Percentiles rank a stretch among this genome's conserved stretches.
Evolutionary conservation across 2,797 vertebrate genomes (phyloP).

Genomic region (Phyllotis vaccarum): DNA sequence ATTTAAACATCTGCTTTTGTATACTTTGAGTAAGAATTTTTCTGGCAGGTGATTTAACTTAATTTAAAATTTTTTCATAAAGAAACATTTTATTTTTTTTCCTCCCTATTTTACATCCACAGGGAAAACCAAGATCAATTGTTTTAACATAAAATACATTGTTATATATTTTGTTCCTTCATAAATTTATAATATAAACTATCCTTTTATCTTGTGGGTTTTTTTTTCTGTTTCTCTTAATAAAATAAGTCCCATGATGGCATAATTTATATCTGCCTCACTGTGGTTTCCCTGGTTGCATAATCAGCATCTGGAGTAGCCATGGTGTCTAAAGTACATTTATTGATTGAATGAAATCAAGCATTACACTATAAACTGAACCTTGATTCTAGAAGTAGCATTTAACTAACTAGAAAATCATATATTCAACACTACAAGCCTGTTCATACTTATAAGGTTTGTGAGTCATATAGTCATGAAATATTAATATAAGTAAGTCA

Average conservation of each 20-base stretch:
- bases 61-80: background rate
- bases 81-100: background rate
- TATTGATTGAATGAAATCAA: constrained; percentile 9
- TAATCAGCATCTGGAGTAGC: background rate
- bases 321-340: background rate
- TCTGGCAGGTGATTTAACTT: background rate
- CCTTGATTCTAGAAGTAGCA: background rate
- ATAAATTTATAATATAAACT: background rate
- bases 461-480: background rate
- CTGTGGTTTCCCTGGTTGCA: background rate
- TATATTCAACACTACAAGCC: background rate
- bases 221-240: background rate
- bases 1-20: background rate
- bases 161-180: background rate
- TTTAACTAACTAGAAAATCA: background rate
- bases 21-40: background rate
- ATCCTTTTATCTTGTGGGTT: background rate
- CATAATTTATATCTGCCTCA: constrained; percentile 3
- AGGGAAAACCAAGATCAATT: background rate
- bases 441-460: background rate
- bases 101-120: background rate
- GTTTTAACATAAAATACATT: background rate
- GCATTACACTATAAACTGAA: background rate
- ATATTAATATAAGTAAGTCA: background rate
- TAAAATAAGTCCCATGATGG: background rate